Percentiles rank a stretch among this genome's conserved stretches.
These are phyloP conservation scores for Seira ritae DNA, from an alignment of 2,888 invertebrate genomes.

Conservation along the genomic window DNA sequence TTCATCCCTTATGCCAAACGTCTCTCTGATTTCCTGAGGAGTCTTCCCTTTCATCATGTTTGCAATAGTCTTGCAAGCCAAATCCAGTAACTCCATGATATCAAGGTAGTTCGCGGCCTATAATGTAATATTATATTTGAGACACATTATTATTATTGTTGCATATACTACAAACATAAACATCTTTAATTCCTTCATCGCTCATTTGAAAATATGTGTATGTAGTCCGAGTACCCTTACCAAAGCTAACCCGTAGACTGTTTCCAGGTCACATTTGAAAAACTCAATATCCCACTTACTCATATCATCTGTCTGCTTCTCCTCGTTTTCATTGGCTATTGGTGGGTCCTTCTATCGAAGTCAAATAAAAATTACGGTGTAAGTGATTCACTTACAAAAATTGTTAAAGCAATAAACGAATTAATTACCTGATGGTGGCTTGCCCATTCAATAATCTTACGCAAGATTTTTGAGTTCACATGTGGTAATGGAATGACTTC, in stretches of 20 bases:
- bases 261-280: slow-evolving; percentile 98
- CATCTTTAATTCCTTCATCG: neutral
- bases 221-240: slow-evolving; percentile 74
- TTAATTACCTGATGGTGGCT: slow-evolving; percentile 85
- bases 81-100: slow-evolving; percentile 95
- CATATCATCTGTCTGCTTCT: slow-evolving; percentile 99
- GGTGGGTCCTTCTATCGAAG: slow-evolving; percentile 87
- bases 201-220: neutral
- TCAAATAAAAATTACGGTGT: slow-evolving; percentile 2
- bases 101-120: slow-evolving; percentile 97
- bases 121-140: neutral
- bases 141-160: neutral
- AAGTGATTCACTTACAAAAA: neutral
- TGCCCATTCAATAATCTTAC: slow-evolving; percentile 94
- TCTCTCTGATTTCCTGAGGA: slow-evolving; percentile 97
- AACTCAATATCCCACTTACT: slow-evolving; percentile 99
- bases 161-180: neutral
- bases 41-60: slow-evolving; percentile 99
- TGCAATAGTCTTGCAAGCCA: slow-evolving; percentile 98
- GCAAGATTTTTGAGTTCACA: slow-evolving; percentile 96
- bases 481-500: slow-evolving; percentile 97
- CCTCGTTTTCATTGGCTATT: slow-evolving; percentile 96
- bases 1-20: slow-evolving; percentile 98
- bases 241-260: slow-evolving; percentile 95
- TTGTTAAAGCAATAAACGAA: neutral